Evolutionary conservation across 1,140 invertebrate species (phyloP).

Genomic region (Sinonovacula constricta): DNA sequence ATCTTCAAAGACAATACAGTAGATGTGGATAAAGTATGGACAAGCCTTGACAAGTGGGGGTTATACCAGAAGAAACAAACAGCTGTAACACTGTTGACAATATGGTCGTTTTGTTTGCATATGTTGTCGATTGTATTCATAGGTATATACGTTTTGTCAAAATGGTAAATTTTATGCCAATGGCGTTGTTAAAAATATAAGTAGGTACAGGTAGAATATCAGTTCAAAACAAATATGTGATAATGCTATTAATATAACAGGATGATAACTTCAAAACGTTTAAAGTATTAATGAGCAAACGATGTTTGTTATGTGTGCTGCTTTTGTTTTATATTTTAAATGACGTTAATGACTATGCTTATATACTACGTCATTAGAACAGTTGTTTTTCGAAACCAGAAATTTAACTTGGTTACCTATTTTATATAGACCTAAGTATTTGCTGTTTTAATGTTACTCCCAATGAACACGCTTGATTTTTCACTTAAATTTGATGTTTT

Average conservation of each 20-base stretch:
- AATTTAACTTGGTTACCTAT: too few relatives aligned
- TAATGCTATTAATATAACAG: not conserved
- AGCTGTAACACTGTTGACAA: slow-evolving; percentile 5
- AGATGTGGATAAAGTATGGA: slow-evolving; percentile 31
- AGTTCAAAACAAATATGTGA: not conserved
- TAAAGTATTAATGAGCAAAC: not conserved
- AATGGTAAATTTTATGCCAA: not conserved
- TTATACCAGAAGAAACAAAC: slow-evolving; percentile 29
- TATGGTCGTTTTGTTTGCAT: too few relatives aligned
- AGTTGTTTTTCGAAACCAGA: too few relatives aligned
- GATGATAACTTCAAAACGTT: not conserved
- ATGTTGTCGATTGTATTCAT: slow-evolving; percentile 42
- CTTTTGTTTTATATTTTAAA: too few relatives aligned
- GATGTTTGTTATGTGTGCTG: too few relatives aligned
- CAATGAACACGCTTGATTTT: too few relatives aligned
- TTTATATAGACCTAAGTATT: too few relatives aligned
- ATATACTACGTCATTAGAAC: too few relatives aligned
- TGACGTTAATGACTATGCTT: too few relatives aligned
- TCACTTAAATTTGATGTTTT: too few relatives aligned
- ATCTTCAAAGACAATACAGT: slow-evolving; percentile 23
- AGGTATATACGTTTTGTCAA: slow-evolving; percentile 13
- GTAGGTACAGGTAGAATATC: not conserved
- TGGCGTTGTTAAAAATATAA: not conserved
- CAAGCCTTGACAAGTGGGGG: slow-evolving; percentile 29
- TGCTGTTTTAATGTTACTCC: too few relatives aligned